phyloP scores from a whole-genome alignment of 2,888 invertebrate species.

The Portevinia maculata region DNA sequence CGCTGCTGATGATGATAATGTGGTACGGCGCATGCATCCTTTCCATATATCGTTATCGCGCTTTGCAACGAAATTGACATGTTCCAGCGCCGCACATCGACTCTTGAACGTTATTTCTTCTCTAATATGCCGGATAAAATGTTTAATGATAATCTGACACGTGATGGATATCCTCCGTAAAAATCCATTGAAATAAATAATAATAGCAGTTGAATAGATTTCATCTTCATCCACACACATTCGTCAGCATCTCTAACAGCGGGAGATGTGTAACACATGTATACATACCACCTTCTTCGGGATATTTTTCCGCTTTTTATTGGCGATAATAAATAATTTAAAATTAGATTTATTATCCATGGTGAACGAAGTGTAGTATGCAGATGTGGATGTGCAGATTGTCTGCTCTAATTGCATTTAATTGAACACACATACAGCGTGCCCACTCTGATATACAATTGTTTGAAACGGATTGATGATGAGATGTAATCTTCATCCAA shows the following conservation, averaged over 20 bases:
- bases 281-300: slow-evolving; percentile 16
- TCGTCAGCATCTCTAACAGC: background rate
- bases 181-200: slow-evolving; percentile 51
- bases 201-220: slow-evolving; percentile 40
- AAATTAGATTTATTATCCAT: slow-evolving; percentile 72
- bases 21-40: slow-evolving; percentile 48
- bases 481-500: slow-evolving; percentile 63
- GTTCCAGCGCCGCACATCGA: slow-evolving; percentile 15
- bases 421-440: slow-evolving; percentile 53
- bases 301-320: slow-evolving; percentile 64
- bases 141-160: slow-evolving; percentile 78
- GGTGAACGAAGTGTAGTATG: slow-evolving; percentile 26
- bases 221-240: slow-evolving; percentile 29
- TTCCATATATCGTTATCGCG: slow-evolving; percentile 52
- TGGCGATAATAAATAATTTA: slow-evolving; percentile 73
- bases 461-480: slow-evolving; percentile 73
- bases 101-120: slow-evolving; percentile 11
- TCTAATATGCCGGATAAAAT: slow-evolving; percentile 76
- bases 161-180: slow-evolving; percentile 68
- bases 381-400: slow-evolving; percentile 57
- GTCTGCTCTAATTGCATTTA: slow-evolving; percentile 72
- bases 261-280: slow-evolving; percentile 43
- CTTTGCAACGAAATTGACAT: slow-evolving; percentile 62
- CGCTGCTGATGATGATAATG: slow-evolving; percentile 48
- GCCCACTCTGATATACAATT: slow-evolving; percentile 42